These are phyloP conservation scores for Neoascia interrupta DNA, from an alignment of 2,888 invertebrate species.

Conservation along the genomic window DNA sequence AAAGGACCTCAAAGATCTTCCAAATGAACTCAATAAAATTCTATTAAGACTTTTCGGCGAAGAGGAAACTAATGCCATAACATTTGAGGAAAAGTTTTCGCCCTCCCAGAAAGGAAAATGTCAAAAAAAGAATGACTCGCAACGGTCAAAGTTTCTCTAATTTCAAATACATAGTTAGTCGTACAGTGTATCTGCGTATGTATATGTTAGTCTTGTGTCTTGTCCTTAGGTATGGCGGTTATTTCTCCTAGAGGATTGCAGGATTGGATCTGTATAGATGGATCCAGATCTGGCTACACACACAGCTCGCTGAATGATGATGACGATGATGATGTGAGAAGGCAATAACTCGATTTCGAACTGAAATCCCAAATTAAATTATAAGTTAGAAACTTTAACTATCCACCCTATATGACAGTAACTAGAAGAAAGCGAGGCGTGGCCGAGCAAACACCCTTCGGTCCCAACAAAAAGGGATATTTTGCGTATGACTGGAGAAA, in stretches of 20 bases:
- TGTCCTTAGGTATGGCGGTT: not conserved
- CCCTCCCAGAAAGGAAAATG: conserved; percentile 20
- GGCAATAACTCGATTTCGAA: conserved; percentile 59
- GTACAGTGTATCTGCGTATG: not conserved
- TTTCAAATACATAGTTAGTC: conserved; percentile 10
- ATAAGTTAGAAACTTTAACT: conserved; percentile 62
- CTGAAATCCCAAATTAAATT: conserved; percentile 64
- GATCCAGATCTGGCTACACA: not conserved
- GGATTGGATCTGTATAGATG: conserved; percentile 31
- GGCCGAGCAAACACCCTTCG: not conserved
- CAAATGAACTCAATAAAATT: conserved; percentile 64
- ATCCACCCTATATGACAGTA: conserved; percentile 35
- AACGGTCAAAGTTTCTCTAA: conserved; percentile 66
- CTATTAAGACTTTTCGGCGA: conserved; percentile 50
- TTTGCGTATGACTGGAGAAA: conserved; percentile 38
- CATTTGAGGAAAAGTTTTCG: conserved; percentile 50
- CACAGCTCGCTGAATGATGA: conserved; percentile 32
- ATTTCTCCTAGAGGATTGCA: conserved; percentile 21
- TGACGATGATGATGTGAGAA: conserved; percentile 59
- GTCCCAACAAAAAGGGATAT: conserved; percentile 19
- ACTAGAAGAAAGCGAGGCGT: not conserved
- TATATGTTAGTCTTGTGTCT: not conserved
- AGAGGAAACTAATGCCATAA: conserved; percentile 63
- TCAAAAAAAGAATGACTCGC: conserved; percentile 14
- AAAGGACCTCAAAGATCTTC: conserved; percentile 52